phyloP scores from a whole-genome alignment of 2,888 invertebrate genomes.

The Drosophila algonquin region DNA sequence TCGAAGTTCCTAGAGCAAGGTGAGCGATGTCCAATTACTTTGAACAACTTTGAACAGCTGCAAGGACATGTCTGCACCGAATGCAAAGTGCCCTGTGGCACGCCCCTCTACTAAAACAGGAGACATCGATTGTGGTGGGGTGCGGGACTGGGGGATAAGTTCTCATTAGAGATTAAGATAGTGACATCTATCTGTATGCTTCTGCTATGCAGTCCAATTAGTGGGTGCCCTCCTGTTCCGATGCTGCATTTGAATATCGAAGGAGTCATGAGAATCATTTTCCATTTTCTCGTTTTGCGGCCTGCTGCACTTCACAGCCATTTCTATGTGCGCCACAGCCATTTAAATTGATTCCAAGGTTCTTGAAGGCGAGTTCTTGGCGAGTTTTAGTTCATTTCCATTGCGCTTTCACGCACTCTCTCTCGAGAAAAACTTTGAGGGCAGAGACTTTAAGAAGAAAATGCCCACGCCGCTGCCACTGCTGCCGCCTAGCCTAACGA shows the following conservation, averaged over 20 bases:
- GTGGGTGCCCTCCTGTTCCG: slow-evolving; percentile 4
- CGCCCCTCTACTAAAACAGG: slow-evolving; percentile 27
- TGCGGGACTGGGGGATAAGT: slow-evolving; percentile 12
- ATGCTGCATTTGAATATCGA: slow-evolving; percentile 21
- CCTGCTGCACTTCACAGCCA: slow-evolving; percentile 35
- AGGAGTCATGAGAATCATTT: slow-evolving; percentile 7
- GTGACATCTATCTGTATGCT: neutral
- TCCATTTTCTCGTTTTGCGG: slow-evolving; percentile 29
- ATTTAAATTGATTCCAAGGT: slow-evolving; percentile 45
- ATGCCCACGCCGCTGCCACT: neutral
- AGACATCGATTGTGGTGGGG: slow-evolving; percentile 29
- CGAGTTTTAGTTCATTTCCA: slow-evolving; percentile 44
- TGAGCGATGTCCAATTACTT: slow-evolving; percentile 45
- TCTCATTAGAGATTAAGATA: slow-evolving; percentile 1
- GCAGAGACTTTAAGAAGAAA: slow-evolving; percentile 35
- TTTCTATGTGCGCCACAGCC: slow-evolving; percentile 41
- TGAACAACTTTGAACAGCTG: slow-evolving; percentile 45
- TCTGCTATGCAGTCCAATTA: slow-evolving; percentile 8
- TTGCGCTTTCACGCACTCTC: slow-evolving; percentile 27
- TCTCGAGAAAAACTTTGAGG: slow-evolving; percentile 29
- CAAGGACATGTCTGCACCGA: slow-evolving; percentile 45
- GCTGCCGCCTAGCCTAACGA: slow-evolving; percentile 15
- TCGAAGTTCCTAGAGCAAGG: slow-evolving; percentile 14
- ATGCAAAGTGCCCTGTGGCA: slow-evolving; percentile 42
- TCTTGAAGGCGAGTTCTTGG: slow-evolving; percentile 38